Conservation (phyloP, 1,140 invertebrate species). For the Triops longicaudatus region DNA sequence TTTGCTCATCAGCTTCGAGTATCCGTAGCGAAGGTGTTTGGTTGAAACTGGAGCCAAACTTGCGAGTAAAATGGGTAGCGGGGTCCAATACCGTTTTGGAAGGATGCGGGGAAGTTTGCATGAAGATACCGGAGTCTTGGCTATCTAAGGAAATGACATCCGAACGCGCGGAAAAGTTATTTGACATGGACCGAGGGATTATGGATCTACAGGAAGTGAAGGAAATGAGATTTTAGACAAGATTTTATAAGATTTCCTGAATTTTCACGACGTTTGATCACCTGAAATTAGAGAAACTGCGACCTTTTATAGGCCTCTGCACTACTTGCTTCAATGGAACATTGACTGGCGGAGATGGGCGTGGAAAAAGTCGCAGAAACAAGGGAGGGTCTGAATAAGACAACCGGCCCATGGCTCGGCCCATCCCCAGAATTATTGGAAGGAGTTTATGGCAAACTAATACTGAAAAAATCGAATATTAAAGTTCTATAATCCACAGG, state of each 20-base stretch:
- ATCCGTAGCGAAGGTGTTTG: constrained; percentile 49
- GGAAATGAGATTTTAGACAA: constrained; percentile 34
- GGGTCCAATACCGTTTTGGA: constrained; percentile 54
- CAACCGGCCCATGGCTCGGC: constrained; percentile 72
- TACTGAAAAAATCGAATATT: constrained; percentile 41
- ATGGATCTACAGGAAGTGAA: constrained; percentile 57
- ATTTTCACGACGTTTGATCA: not conserved
- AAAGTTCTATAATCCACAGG: too few relatives aligned
- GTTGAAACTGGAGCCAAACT: constrained; percentile 87
- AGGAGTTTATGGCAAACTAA: constrained; percentile 71
- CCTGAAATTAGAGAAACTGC: constrained; percentile 27
- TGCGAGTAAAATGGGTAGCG: constrained; percentile 77
- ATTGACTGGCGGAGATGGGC: constrained; percentile 42
- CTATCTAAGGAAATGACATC: constrained; percentile 40
- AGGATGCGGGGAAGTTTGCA: constrained; percentile 28
- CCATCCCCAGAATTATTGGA: constrained; percentile 76
- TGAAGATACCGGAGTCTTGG: constrained; percentile 34
- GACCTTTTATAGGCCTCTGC: constrained; percentile 39
- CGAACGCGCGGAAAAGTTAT: constrained; percentile 57
- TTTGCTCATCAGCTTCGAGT: not conserved
- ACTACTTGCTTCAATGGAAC: constrained; percentile 46
- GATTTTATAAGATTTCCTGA: constrained; percentile 20
- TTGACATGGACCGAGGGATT: constrained; percentile 82
- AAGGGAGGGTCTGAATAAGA: constrained; percentile 65
- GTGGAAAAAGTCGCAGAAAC: constrained; percentile 73